phyloP scores from a whole-genome alignment of 2,113 vertebrate species.

The Colossoma macropomum region DNA sequence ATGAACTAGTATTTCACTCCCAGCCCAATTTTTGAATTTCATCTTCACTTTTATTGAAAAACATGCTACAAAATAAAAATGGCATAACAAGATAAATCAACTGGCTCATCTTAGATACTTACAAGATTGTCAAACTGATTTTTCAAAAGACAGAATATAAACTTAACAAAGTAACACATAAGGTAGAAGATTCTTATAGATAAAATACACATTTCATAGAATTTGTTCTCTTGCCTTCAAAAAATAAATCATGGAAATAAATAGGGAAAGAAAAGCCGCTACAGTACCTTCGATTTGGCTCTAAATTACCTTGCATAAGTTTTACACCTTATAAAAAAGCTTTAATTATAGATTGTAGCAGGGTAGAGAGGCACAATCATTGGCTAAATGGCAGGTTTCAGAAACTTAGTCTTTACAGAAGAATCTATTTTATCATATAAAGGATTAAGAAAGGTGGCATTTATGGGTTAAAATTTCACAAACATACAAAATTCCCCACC shows the following conservation, averaged over 20 bases:
- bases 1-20: neutral
- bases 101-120: neutral
- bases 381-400: neutral
- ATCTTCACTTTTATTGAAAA: conserved; percentile 22
- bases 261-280: conserved; percentile 9
- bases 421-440: neutral
- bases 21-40: neutral
- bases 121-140: neutral
- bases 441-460: too few relatives aligned
- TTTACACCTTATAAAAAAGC: neutral
- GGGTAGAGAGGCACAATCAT: neutral
- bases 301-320: neutral
- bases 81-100: neutral
- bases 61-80: conserved; percentile 3
- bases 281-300: conserved; percentile 19
- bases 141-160: neutral
- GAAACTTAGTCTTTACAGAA: neutral
- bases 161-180: neutral
- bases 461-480: too few relatives aligned
- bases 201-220: neutral
- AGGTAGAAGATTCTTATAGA: neutral
- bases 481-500: neutral
- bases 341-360: neutral
- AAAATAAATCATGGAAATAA: conserved; percentile 17
- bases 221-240: conserved; percentile 25